These are phyloP conservation scores for Tholera decimalis DNA, from an alignment of 2,888 invertebrate species.

Conservation along the genomic window DNA sequence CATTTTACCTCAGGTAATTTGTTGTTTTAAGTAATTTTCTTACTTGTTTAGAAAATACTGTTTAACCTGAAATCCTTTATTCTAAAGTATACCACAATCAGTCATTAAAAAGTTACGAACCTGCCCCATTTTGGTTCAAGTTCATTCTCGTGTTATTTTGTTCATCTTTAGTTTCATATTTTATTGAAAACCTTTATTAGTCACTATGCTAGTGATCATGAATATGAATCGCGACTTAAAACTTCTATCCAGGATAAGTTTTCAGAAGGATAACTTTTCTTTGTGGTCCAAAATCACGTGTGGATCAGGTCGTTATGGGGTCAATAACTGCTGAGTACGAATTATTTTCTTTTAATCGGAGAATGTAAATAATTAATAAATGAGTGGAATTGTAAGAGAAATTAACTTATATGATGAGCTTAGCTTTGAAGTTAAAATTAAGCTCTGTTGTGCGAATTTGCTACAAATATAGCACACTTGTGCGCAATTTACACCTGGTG, in stretches of 20 bases:
- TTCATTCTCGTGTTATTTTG: slow-evolving; percentile 81
- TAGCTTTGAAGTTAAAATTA: slow-evolving; percentile 14
- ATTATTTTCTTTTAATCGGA: slow-evolving; percentile 68
- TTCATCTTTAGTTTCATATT: slow-evolving; percentile 63
- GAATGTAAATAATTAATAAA: slow-evolving; percentile 33
- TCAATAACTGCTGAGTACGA: slow-evolving; percentile 86
- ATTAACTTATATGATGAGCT: background rate
- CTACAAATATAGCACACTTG: slow-evolving; percentile 28
- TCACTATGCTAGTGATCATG: slow-evolving; percentile 5
- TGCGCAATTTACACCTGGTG: slow-evolving; percentile 56
- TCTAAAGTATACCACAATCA: slow-evolving; percentile 60
- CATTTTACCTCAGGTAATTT: slow-evolving; percentile 86
- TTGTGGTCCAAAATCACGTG: slow-evolving; percentile 89
- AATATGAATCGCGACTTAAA: slow-evolving; percentile 9
- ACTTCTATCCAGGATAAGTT: slow-evolving; percentile 28
- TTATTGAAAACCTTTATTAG: slow-evolving; percentile 17
- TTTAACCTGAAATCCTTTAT: slow-evolving; percentile 41
- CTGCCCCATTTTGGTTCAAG: slow-evolving; percentile 86
- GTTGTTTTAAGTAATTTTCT: slow-evolving; percentile 74
- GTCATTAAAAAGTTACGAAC: slow-evolving; percentile 70
- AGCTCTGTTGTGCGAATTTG: slow-evolving; percentile 30
- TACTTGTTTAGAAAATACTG: slow-evolving; percentile 36
- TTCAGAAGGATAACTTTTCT: slow-evolving; percentile 65
- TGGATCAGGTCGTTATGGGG: slow-evolving; percentile 87
- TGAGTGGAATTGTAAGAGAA: background rate